phyloP scores from a whole-genome alignment of 2,888 invertebrate species.

The Chorisops tibialis region DNA sequence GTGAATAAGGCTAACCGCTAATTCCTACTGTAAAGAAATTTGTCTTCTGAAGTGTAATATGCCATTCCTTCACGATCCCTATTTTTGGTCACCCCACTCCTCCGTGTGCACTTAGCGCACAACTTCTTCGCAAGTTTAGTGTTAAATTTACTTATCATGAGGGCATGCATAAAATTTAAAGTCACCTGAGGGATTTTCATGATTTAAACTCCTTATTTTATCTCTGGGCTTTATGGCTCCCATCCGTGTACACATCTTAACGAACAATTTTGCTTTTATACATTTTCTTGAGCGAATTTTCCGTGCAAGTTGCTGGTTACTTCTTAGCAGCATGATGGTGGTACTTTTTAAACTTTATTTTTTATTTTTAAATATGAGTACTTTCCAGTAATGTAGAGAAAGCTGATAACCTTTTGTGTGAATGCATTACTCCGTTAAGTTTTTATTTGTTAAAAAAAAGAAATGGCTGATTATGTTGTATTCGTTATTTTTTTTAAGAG shows the following conservation, averaged over 20 bases:
- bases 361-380: too few species aligned
- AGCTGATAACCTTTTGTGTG: too few species aligned
- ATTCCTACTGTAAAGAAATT: slow-evolving; percentile 32
- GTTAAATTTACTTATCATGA: slow-evolving; percentile 32
- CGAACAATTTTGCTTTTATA: too few species aligned
- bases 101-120: slow-evolving; percentile 20
- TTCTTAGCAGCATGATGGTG: too few species aligned
- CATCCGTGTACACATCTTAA: not conserved
- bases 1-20: slow-evolving; percentile 24
- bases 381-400: too few species aligned
- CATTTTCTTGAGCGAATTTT: too few species aligned
- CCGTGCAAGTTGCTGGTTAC: too few species aligned
- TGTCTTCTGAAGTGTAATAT: slow-evolving; percentile 28
- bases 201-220: slow-evolving; percentile 26
- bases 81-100: not conserved
- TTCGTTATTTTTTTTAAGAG: not conserved
- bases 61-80: slow-evolving; percentile 21
- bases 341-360: too few species aligned
- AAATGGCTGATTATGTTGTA: too few species aligned
- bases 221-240: slow-evolving; percentile 23
- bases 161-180: slow-evolving; percentile 33
- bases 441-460: too few species aligned
- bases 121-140: slow-evolving; percentile 22
- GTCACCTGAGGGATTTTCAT: slow-evolving; percentile 32
- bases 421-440: too few species aligned